Percentiles rank a stretch among this genome's conserved stretches.
phyloP scores from a whole-genome alignment of 2,797 vertebrate genomes.

The Lophotriccus pileatus region DNA sequence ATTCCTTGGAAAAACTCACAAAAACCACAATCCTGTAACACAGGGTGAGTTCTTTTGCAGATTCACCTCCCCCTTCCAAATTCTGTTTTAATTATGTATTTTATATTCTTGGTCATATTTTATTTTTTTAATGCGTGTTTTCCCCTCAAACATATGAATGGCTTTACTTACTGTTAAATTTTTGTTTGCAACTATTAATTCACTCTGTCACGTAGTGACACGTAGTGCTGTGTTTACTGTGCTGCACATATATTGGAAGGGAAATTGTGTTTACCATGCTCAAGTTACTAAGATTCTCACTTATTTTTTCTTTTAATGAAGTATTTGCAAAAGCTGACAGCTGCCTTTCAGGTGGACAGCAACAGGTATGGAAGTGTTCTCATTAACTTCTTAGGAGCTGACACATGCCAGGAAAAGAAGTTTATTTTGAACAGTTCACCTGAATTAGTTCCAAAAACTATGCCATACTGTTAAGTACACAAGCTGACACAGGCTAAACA shows the following conservation, averaged over 20 bases:
- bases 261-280: neutral
- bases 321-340: neutral
- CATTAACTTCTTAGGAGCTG: neutral
- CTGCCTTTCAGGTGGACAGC: neutral
- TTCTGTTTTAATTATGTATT: neutral
- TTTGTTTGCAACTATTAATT: neutral
- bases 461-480: neutral
- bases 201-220: neutral
- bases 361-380: neutral
- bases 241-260: neutral
- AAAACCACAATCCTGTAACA: neutral
- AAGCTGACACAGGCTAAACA: neutral
- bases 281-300: accelerated
- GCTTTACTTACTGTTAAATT: neutral
- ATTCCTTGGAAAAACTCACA: neutral
- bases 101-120: neutral
- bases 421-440: neutral
- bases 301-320: neutral
- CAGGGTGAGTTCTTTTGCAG: neutral
- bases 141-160: neutral
- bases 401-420: neutral
- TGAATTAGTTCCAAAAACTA: neutral
- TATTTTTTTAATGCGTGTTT: neutral
- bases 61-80: neutral
- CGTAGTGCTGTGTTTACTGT: accelerated